Conservation (phyloP, 2,888 invertebrate genomes). For the Congeria kusceri region DNA sequence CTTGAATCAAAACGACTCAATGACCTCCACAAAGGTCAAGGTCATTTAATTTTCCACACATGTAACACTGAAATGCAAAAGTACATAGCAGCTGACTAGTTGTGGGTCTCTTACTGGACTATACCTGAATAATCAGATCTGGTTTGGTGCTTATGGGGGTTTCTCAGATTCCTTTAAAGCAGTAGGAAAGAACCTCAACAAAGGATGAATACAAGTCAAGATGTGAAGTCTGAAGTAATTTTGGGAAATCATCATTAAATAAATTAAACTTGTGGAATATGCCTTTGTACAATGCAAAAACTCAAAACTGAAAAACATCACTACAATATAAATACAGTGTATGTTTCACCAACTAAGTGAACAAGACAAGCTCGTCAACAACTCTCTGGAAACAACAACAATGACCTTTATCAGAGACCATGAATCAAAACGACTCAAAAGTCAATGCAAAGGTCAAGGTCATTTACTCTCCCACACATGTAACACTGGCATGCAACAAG, state of each 20-base stretch:
- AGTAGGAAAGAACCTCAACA: no score
- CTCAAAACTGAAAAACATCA: no score
- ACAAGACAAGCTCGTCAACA: constrained; percentile 26
- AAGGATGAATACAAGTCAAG: no score
- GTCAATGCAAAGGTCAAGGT: constrained; percentile 17
- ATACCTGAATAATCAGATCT: no score
- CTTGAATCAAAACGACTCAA: constrained; percentile 25
- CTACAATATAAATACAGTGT: constrained; percentile 12
- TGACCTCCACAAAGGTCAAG: neutral
- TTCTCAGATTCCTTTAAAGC: no score
- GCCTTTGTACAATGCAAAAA: no score
- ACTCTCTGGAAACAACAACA: constrained; percentile 45
- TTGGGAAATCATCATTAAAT: no score
- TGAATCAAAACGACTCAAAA: constrained; percentile 35
- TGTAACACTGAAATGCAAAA: constrained; percentile 45
- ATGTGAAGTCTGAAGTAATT: no score
- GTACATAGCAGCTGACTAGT: constrained; percentile 59
- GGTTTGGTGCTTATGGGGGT: no score
- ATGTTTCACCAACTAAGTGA: constrained; percentile 46
- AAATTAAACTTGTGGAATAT: no score
- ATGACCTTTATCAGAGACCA: constrained; percentile 16
- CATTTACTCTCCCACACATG: constrained; percentile 67
- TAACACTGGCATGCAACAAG: constrained; percentile 57
- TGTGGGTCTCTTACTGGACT: constrained; percentile 26
- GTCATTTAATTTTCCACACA: constrained; percentile 58